Evolutionary conservation across 2,888 invertebrate species (phyloP).

Genomic region (Charanyca ferruginea): DNA sequence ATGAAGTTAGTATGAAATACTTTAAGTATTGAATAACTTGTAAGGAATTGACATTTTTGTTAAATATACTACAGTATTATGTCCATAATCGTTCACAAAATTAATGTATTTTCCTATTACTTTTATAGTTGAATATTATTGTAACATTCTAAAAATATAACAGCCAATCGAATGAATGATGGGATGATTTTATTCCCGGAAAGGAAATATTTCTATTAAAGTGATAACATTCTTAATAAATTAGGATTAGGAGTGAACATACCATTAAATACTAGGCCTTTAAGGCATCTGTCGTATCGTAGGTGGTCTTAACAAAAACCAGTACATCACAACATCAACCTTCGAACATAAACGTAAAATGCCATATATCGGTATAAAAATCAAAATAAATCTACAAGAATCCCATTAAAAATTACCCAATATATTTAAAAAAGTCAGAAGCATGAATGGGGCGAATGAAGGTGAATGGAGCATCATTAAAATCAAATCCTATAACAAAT

Average conservation of each 20-base stretch:
- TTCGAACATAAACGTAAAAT: conserved; percentile 49
- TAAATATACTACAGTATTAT: neutral
- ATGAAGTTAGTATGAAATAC: conserved; percentile 16
- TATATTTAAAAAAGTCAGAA: conserved; percentile 75
- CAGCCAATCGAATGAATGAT: conserved; percentile 26
- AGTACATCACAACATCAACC: conserved; percentile 41
- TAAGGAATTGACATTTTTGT: conserved; percentile 13
- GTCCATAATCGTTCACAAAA: conserved; percentile 14
- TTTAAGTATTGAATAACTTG: conserved; percentile 11
- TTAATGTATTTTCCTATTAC: conserved; percentile 22
- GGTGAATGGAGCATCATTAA: conserved; percentile 80
- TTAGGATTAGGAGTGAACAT: conserved; percentile 58
- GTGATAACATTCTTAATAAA: conserved; percentile 63
- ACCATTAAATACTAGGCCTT: conserved; percentile 37
- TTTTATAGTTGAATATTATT: conserved; percentile 11
- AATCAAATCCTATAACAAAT: conserved; percentile 86
- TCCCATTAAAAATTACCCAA: conserved; percentile 82
- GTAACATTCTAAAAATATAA: conserved; percentile 18
- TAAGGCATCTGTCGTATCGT: conserved; percentile 47
- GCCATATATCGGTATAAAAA: conserved; percentile 63
- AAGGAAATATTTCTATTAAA: conserved; percentile 28
- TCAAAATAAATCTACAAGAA: conserved; percentile 75
- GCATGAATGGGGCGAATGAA: conserved; percentile 63
- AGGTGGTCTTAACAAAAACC: conserved; percentile 59
- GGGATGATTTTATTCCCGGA: conserved; percentile 27